A percentile compares a stretch with the other conserved stretches of the same genome.
phyloP scores from a whole-genome alignment of 1,140 invertebrate genomes.

The Thaumatotibia leucotreta region DNA sequence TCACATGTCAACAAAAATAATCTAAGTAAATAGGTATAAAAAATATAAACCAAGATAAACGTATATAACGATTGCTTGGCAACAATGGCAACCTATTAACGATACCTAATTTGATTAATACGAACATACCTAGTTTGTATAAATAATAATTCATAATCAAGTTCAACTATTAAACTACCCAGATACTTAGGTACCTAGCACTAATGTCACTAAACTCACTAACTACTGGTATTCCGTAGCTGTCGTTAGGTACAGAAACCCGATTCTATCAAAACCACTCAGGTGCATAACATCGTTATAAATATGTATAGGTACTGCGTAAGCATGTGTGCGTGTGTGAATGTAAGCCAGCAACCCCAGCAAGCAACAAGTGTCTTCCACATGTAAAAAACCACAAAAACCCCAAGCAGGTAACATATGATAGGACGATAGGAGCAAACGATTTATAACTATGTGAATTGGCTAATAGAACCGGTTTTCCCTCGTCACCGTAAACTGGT shows the following conservation, averaged over 20 bases:
- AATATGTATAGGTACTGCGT: neutral
- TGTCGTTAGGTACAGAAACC: constrained; percentile 2
- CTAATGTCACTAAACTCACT: too few species aligned
- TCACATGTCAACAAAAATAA: too few species aligned
- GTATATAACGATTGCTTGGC: too few species aligned
- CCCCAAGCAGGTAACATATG: constrained; percentile 61
- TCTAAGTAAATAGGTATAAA: too few species aligned
- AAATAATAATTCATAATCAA: neutral
- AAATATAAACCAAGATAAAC: too few species aligned
- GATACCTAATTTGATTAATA: too few species aligned
- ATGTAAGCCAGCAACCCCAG: constrained; percentile 55
- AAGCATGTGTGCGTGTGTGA: constrained; percentile 1
- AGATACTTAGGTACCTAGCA: neutral
- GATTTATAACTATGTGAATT: constrained; percentile 60
- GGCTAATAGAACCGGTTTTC: constrained; percentile 64
- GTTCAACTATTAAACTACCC: neutral
- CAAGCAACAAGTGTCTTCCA: constrained; percentile 72
- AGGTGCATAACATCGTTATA: neutral
- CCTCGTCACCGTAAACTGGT: constrained; percentile 33
- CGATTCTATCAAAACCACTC: constrained; percentile 5
- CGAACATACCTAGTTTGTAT: neutral
- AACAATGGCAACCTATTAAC: too few species aligned
- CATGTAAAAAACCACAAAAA: constrained; percentile 71
- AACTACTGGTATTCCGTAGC: neutral
- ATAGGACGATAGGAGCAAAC: constrained; percentile 32